phyloP scores from a whole-genome alignment of 1,140 invertebrate genomes.

The Temnothorax nylanderi region DNA sequence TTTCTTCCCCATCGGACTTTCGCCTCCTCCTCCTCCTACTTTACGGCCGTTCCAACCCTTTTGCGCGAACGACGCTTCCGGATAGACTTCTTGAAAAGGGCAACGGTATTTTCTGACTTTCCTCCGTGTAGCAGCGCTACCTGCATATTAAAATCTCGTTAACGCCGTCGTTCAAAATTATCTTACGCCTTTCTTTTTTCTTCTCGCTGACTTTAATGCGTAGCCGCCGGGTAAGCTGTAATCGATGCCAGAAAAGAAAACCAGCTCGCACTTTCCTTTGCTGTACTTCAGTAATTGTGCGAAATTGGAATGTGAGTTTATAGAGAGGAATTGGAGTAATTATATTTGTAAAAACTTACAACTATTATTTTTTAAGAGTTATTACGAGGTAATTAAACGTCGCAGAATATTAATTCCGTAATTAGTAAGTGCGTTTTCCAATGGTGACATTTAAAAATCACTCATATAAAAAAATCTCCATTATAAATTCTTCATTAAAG shows the following conservation, averaged over 20 bases:
- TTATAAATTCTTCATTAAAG: constrained; percentile 23
- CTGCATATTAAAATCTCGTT: constrained; percentile 61
- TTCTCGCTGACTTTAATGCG: constrained; percentile 43
- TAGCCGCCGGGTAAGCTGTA: constrained; percentile 47
- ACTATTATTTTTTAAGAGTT: background rate
- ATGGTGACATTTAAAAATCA: background rate
- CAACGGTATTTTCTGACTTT: constrained; percentile 55
- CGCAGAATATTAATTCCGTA: background rate
- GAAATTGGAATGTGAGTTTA: background rate
- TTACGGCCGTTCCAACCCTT: constrained; percentile 22
- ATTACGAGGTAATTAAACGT: background rate
- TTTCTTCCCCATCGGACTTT: constrained; percentile 57
- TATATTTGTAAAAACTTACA: background rate
- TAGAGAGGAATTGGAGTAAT: constrained; percentile 1
- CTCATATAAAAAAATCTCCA: constrained; percentile 2
- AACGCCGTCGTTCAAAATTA: constrained; percentile 48
- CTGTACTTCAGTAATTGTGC: constrained; percentile 14
- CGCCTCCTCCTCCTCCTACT: background rate
- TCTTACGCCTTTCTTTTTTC: constrained; percentile 38
- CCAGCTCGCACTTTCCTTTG: background rate
- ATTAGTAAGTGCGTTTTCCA: background rate
- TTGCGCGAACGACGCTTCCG: constrained; percentile 32
- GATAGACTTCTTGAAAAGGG: constrained; percentile 54
- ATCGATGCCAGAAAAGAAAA: constrained; percentile 46
- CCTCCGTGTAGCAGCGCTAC: constrained; percentile 17